A percentile compares a stretch with the other conserved stretches of the same genome.
phyloP scores from a whole-genome alignment of 2,888 invertebrate species.

The Mermis nigrescens region DNA sequence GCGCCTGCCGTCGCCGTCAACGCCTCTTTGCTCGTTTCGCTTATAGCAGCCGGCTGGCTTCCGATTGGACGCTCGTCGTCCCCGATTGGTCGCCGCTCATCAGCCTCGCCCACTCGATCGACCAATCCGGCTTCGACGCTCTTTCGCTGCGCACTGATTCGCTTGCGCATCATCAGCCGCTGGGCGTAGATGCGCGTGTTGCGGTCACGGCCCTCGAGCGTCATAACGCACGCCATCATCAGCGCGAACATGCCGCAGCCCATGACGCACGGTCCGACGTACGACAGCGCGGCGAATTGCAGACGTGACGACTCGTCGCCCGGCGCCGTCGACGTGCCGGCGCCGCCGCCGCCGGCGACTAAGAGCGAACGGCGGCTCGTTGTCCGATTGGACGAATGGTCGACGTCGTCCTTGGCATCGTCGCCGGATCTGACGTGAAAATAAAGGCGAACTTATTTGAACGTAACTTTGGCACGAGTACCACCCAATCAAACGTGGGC shows the following conservation, averaged over 20 bases:
- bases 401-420: too few species aligned
- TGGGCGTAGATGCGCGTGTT: neutral
- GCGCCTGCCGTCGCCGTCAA: too few species aligned
- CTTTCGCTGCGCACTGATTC: neutral
- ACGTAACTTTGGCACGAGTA: too few species aligned
- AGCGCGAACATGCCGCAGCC: conserved; percentile 91
- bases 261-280: conserved; percentile 93
- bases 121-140: neutral
- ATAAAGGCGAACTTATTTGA: too few species aligned
- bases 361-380: too few species aligned
- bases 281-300: conserved; percentile 68
- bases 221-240: conserved; percentile 91
- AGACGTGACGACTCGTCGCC: conserved; percentile 10
- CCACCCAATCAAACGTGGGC: too few species aligned
- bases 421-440: too few species aligned
- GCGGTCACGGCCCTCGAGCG: conserved; percentile 76
- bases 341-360: too few species aligned
- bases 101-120: neutral
- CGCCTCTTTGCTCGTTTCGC: too few species aligned
- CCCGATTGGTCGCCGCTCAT: neutral
- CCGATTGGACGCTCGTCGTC: neutral
- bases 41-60: too few species aligned
- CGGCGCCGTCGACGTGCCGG: too few species aligned
- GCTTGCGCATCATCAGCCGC: neutral
- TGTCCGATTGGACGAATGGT: too few species aligned